Conservation (phyloP, 2,797 vertebrate genomes). For the Oreochromis grahami region DNA sequence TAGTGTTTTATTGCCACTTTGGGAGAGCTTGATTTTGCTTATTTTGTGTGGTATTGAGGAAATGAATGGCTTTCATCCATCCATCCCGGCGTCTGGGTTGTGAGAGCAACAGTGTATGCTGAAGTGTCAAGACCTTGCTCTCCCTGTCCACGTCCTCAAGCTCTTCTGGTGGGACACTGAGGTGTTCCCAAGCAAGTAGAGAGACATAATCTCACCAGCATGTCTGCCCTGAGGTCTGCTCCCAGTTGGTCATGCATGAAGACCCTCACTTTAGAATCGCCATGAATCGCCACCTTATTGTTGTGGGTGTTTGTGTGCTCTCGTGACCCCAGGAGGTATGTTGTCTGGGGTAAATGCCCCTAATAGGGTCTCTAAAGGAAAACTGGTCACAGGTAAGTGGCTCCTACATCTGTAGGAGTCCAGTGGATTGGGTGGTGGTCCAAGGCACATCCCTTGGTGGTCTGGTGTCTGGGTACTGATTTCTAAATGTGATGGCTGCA, state of each 20-base stretch:
- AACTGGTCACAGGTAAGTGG: background rate
- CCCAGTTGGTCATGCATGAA: background rate
- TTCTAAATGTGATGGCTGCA: too few species aligned
- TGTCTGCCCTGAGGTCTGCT: background rate
- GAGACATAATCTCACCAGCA: background rate
- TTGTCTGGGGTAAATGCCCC: background rate
- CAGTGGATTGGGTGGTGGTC: background rate
- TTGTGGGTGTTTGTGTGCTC: background rate
- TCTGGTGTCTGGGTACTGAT: background rate
- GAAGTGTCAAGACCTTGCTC: background rate
- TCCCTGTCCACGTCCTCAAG: background rate
- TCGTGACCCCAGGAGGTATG: background rate
- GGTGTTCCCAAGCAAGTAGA: background rate
- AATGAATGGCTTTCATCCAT: too few species aligned
- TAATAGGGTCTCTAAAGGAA: accelerated
- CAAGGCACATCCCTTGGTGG: background rate
- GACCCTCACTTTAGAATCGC: background rate
- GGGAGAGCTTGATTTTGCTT: too few species aligned
- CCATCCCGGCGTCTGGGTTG: too few species aligned
- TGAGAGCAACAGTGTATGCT: accelerated
- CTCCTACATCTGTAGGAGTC: background rate
- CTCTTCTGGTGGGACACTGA: background rate
- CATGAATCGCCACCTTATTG: background rate
- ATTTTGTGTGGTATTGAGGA: too few species aligned
- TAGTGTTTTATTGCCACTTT: background rate